Evolutionary conservation across 1,140 invertebrate genomes (phyloP), one percentile per base, ranked within the genome.

Genomic region (Magallana angulata): DNA sequence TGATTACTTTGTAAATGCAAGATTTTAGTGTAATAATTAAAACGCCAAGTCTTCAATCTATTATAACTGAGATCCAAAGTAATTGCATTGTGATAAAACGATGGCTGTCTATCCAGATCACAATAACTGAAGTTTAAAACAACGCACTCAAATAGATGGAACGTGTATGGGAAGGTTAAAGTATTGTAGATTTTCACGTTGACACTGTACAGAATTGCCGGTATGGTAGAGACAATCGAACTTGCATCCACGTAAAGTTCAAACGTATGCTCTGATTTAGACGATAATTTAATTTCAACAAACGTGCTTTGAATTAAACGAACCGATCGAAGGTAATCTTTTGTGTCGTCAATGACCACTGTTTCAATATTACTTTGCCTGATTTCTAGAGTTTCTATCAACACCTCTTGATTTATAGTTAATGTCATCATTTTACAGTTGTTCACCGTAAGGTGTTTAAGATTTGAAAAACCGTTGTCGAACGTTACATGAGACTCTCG

Each of bases 1-100:
- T 30, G 36, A 76, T 76, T 76, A 76, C 36, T 18, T 24, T 76
- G 68, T 12, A 76, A 30, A 76, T 76, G 24, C 36, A 76, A 76
- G 36, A 76, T 30, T 76, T 76, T 18, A 8, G 36, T 76, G 7
- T 30, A 30, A 76, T 18, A 48, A 8, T 30, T 8, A 3, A 76
- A 30, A 76, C 30, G 68, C 68, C 68, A 76, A 30, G 6, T 12
- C 8, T 8, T 12, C 36, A 76, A 30, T 9, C 7, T 18, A 30
- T 76, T 76, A 24, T 76, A 9, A 24, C 68, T 36, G 24, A 76
- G 24, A 76, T 76, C 24, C 11, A 76, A 30, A 12, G 68, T 76
- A 76, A 36, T 12, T 36, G 68, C 36, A 12, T 76, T 30, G 36
- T 76, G 36, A 8, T 76, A 30, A 12, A 30, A 48, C 24, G 7